These are phyloP conservation scores for Apus apus DNA, from an alignment of 2,113 vertebrate species.

Conservation along the genomic window DNA sequence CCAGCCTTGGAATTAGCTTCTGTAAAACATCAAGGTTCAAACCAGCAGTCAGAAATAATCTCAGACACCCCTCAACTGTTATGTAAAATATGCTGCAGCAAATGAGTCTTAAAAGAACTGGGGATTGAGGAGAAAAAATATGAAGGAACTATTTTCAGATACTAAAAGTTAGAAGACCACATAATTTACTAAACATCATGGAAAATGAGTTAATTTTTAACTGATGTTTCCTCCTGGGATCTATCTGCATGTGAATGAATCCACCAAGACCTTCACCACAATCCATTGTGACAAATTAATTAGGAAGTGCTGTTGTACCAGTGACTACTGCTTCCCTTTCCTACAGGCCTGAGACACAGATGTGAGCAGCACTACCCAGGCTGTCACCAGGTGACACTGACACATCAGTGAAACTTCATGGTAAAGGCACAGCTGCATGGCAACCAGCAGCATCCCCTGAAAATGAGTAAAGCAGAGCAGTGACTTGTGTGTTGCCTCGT, in stretches of 20 bases:
- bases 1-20: slow-evolving; percentile 86
- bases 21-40: slow-evolving; percentile 53
- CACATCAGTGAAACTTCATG: fast-evolving
- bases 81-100: neutral
- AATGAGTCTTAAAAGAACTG: neutral
- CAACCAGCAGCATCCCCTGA: fast-evolving
- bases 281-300: neutral
- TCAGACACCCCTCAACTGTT: neutral
- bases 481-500: fast-evolving
- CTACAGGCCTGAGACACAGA: neutral
- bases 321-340: neutral
- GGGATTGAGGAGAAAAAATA: neutral
- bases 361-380: neutral
- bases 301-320: neutral
- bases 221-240: neutral
- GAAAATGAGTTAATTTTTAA: neutral
- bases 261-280: neutral
- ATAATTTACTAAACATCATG: neutral
- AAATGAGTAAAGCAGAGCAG: neutral
- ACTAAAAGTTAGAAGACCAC: neutral
- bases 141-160: neutral
- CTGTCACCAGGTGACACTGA: neutral
- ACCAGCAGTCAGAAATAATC: neutral
- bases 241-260: neutral
- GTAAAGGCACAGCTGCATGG: fast-evolving